A percentile compares a stretch with the other conserved stretches of the same genome.
Evolutionary conservation across 2,113 vertebrate species (phyloP).

Genomic region (Puma concolor): DNA sequence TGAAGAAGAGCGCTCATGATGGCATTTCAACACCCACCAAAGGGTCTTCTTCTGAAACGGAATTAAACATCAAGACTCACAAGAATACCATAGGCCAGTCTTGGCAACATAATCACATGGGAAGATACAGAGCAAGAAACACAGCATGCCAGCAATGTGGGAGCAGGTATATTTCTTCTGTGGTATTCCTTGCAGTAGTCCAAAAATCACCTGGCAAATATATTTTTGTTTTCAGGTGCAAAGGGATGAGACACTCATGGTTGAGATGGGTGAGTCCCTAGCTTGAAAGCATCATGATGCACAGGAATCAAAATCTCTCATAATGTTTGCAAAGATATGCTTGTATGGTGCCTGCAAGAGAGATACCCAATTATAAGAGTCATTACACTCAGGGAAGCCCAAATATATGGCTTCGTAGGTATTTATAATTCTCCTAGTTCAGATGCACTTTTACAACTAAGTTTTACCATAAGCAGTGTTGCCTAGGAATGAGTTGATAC

Average conservation of each 20-base stretch:
- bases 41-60: background rate
- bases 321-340: background rate
- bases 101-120: background rate
- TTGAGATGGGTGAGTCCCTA: background rate
- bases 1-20: background rate
- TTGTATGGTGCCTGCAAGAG: background rate
- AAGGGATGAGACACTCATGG: background rate
- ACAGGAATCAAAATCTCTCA: background rate
- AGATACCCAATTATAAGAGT: background rate
- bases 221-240: background rate
- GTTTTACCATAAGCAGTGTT: background rate
- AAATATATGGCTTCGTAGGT: background rate
- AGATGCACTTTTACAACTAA: background rate
- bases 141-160: no score
- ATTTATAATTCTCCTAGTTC: background rate
- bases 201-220: background rate
- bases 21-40: background rate
- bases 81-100: background rate
- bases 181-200: background rate
- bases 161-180: background rate
- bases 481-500: background rate
- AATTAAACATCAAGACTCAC: background rate
- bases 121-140: background rate
- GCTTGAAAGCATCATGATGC: background rate
- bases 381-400: no score